A percentile compares a stretch with the other conserved stretches of the same genome.
Conservation (phyloP, 2,797 vertebrate genomes). For the Trichosurus vulpecula region DNA sequence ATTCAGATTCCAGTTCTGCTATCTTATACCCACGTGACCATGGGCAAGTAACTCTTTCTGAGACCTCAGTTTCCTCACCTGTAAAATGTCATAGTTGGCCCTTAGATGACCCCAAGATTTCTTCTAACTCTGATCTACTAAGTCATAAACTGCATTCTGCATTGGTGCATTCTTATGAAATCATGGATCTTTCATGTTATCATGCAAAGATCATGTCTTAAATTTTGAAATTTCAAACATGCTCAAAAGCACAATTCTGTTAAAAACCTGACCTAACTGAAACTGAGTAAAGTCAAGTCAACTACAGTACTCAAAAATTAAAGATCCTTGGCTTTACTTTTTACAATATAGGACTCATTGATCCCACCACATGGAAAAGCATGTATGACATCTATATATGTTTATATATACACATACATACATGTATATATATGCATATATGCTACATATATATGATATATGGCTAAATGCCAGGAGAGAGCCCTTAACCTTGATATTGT, state of each 20-base stretch:
- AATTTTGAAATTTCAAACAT: neutral
- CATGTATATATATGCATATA: neutral
- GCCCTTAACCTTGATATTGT: conserved; percentile 65
- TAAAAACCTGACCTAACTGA: neutral
- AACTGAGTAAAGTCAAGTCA: neutral
- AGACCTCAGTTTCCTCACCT: neutral
- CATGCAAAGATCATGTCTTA: neutral
- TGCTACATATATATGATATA: neutral
- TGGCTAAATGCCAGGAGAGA: conserved; percentile 66
- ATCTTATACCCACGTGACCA: neutral
- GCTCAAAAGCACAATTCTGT: neutral
- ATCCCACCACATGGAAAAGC: neutral
- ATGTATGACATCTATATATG: neutral
- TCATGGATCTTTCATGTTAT: neutral
- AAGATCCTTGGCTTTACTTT: neutral
- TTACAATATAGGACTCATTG: neutral
- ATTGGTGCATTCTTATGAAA: neutral
- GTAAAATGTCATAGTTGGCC: neutral
- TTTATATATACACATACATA: neutral
- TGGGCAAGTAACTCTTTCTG: neutral
- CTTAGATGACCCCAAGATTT: neutral
- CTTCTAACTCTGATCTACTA: neutral
- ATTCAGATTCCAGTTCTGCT: neutral
- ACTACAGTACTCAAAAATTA: conserved; percentile 29
- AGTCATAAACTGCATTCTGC: neutral